These are phyloP conservation scores for Caenorhabditis uteleia DNA, from an alignment of 2,888 invertebrate genomes.

Conservation along the genomic window DNA sequence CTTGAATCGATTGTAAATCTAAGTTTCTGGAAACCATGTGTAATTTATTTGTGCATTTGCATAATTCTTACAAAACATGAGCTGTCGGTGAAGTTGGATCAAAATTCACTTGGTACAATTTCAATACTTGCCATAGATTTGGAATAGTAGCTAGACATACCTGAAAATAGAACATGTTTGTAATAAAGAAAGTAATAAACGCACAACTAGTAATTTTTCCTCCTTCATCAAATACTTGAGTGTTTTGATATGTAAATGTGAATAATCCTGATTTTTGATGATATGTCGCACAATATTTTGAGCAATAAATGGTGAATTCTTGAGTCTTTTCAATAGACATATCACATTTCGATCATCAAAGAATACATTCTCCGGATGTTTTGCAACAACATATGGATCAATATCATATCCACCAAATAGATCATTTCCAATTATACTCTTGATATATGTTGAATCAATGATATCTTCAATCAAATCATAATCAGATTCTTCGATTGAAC, in stretches of 20 bases:
- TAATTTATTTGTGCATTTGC: too few species aligned
- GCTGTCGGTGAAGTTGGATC: not conserved
- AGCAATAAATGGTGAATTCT: slow-evolving; percentile 17
- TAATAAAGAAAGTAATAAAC: not conserved
- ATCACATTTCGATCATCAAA: slow-evolving; percentile 9
- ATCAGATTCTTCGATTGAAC: slow-evolving; percentile 2
- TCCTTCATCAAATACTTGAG: slow-evolving; percentile 8
- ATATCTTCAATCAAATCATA: slow-evolving; percentile 3
- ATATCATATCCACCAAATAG: slow-evolving; percentile 3
- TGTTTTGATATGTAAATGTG: slow-evolving; percentile 8
- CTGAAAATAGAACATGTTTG: slow-evolving; percentile 4
- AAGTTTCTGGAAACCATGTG: slow-evolving; percentile 10
- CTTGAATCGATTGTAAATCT: not conserved
- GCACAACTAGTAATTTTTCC: slow-evolving; percentile 9
- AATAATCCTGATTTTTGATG: not conserved
- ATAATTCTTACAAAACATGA: too few species aligned
- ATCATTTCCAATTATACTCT: not conserved
- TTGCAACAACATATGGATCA: slow-evolving; percentile 3
- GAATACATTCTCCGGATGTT: slow-evolving; percentile 2
- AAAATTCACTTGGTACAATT: slow-evolving; percentile 8
- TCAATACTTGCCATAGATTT: slow-evolving; percentile 7
- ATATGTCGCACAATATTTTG: slow-evolving; percentile 20
- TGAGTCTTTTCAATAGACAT: slow-evolving; percentile 4
- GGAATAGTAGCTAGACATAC: slow-evolving; percentile 23
- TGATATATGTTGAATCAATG: slow-evolving; percentile 1